Conservation (phyloP, 2,797 vertebrate species). For the Lepilemur ruficaudatus region DNA sequence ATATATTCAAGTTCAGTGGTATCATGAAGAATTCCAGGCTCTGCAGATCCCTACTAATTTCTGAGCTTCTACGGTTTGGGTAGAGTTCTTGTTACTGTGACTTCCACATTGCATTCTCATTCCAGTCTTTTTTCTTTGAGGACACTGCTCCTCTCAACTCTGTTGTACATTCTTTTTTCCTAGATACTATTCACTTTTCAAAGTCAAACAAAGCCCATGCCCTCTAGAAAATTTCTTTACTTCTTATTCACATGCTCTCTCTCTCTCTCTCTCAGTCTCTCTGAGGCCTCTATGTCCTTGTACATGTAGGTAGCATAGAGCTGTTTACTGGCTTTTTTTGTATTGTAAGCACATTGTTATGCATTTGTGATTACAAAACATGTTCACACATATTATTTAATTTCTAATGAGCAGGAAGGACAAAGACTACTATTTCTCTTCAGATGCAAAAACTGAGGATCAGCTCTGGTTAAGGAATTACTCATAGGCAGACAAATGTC, state of each 20-base stretch:
- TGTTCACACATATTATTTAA: neutral
- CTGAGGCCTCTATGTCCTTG: neutral
- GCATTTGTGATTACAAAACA: neutral
- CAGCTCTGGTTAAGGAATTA: neutral
- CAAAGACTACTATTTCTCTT: neutral
- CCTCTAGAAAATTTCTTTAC: neutral
- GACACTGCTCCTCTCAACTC: neutral
- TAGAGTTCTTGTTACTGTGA: fast-evolving
- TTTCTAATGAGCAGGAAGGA: neutral
- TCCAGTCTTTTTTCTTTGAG: neutral
- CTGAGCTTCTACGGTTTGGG: neutral
- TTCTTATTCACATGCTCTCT: neutral
- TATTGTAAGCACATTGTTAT: neutral
- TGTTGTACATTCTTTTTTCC: neutral
- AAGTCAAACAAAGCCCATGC: neutral
- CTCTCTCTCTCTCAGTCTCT: too few species aligned
- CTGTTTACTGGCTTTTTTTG: neutral
- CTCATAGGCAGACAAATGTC: neutral
- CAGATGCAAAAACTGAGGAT: neutral
- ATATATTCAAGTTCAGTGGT: neutral
- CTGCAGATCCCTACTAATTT: neutral
- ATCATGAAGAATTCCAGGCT: neutral
- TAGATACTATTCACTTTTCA: neutral
- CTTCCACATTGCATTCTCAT: neutral
- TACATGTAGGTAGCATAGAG: too few species aligned